These are phyloP conservation scores for Leucoraja ocellata DNA, from an alignment of 2,797 vertebrate species.

Conservation along the genomic window DNA sequence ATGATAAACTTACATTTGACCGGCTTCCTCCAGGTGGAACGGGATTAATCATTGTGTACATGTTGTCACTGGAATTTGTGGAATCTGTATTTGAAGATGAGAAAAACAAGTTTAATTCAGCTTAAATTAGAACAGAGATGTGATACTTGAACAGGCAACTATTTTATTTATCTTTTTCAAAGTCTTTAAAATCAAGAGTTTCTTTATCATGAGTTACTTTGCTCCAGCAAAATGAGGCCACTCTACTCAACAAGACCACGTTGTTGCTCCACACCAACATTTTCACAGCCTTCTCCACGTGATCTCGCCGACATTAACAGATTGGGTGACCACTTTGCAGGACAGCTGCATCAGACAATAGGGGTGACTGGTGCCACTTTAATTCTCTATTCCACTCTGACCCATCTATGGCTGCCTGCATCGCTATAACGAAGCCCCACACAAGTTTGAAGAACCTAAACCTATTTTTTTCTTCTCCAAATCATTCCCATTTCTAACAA, in stretches of 20 bases:
- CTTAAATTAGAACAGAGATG: neutral
- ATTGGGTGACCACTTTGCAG: too few species aligned
- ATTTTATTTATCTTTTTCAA: neutral
- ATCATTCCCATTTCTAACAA: too few species aligned
- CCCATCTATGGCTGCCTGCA: too few species aligned
- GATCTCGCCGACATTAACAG: neutral
- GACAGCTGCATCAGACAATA: too few species aligned
- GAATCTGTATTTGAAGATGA: conserved; percentile 67
- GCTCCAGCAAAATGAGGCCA: neutral
- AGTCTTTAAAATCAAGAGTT: neutral
- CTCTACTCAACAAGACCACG: neutral
- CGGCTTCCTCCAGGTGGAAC: conserved; percentile 86
- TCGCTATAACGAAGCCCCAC: too few species aligned
- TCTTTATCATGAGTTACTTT: neutral
- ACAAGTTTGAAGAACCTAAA: too few species aligned
- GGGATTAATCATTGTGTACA: conserved; percentile 99
- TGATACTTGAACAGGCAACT: neutral
- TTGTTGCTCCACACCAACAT: too few species aligned
- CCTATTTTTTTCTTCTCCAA: too few species aligned
- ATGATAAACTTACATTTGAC: conserved; percentile 78
- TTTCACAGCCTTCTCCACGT: neutral
- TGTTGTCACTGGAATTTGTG: conserved; percentile 98
- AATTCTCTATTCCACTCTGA: too few species aligned
- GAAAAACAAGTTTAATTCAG: neutral
- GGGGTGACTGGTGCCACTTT: too few species aligned